Conservation (phyloP, 1,140 invertebrate species). For the Philaenus spumarius region DNA sequence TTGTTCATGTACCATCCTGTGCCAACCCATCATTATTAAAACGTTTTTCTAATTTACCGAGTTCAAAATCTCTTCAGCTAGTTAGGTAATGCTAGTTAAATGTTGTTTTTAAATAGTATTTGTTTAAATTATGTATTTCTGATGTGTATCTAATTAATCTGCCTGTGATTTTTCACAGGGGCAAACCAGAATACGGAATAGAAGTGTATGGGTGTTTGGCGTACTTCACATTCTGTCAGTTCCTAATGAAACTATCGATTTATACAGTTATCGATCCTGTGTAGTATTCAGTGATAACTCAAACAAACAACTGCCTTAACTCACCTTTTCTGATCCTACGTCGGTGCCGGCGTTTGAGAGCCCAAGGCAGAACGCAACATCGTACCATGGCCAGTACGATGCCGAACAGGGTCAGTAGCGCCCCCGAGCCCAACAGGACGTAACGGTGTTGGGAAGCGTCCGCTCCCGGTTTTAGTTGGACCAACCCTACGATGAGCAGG, state of each 20-base stretch:
- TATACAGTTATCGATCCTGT: neutral
- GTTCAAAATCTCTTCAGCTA: neutral
- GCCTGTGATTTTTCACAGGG: too few relatives aligned
- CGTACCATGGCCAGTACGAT: conserved; percentile 32
- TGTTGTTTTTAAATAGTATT: too few relatives aligned
- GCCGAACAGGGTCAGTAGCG: conserved; percentile 35
- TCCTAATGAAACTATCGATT: neutral
- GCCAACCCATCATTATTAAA: too few relatives aligned
- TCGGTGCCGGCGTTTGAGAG: conserved; percentile 7
- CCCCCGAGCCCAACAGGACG: conserved; percentile 35
- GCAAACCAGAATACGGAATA: neutral
- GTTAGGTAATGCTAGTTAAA: neutral
- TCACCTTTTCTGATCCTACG: conserved; percentile 11
- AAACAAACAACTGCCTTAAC: neutral
- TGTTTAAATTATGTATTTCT: too few relatives aligned
- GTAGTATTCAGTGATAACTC: neutral
- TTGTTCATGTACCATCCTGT: too few relatives aligned
- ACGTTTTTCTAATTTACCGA: too few relatives aligned
- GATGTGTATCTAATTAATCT: too few relatives aligned
- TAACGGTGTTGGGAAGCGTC: conserved; percentile 68
- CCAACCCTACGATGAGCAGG: conserved; percentile 68
- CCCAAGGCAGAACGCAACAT: conserved; percentile 32
- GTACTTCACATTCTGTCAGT: neutral
- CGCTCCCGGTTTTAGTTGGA: conserved; percentile 71
- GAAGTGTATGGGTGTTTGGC: neutral